Conservation (phyloP, 2,888 invertebrate species). For the Bembecia ichneumoniformis region DNA sequence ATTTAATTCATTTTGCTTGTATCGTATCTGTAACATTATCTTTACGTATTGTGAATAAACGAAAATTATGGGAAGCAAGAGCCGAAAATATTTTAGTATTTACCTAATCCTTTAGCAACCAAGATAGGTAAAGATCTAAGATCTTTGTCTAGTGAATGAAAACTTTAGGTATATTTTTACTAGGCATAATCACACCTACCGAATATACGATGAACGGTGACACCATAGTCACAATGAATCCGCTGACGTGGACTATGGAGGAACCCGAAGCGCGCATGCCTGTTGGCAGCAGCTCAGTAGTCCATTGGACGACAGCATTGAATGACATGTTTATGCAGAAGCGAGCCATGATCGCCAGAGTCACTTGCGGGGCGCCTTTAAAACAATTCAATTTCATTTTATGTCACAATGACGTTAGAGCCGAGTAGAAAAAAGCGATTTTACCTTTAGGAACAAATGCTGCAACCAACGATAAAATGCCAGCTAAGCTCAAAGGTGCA, state of each 20-base stretch:
- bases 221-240: slow-evolving; percentile 46
- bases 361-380: slow-evolving; percentile 44
- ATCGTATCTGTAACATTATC: too few species aligned
- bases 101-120: too few species aligned
- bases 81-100: too few species aligned
- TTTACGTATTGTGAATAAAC: too few species aligned
- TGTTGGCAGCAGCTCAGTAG: slow-evolving; percentile 57
- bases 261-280: slow-evolving; percentile 53
- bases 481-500: slow-evolving; percentile 38
- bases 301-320: slow-evolving; percentile 59
- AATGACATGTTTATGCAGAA: slow-evolving; percentile 64
- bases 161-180: too few species aligned
- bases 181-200: slow-evolving; percentile 34
- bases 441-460: slow-evolving; percentile 54
- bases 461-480: slow-evolving; percentile 38
- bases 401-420: neutral
- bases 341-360: slow-evolving; percentile 50
- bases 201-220: slow-evolving; percentile 60
- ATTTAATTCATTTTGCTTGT: too few species aligned
- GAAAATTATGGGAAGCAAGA: too few species aligned
- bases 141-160: too few species aligned
- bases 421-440: neutral
- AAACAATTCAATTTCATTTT: neutral
- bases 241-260: slow-evolving; percentile 59
- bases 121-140: too few species aligned